Base-by-base conservation (phyloP, 37 sponge, comb jelly and placozoan genomes). In the Crambe crambe region DNA sequence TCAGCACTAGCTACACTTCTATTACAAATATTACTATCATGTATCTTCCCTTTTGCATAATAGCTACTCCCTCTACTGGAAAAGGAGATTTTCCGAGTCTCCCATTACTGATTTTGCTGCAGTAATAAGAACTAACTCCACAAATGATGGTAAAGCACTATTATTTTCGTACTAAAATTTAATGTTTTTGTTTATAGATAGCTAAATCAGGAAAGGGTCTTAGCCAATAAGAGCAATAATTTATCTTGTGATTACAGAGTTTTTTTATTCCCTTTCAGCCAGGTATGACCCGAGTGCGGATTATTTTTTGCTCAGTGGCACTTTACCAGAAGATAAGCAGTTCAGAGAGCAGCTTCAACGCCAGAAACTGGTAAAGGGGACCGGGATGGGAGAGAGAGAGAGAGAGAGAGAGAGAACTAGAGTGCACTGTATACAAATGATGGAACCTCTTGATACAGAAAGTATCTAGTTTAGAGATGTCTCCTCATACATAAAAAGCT, bases 21-120 rank as follows among this genome's bases (percentile, higher is more conserved):
- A 60, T 26, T 4, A 6, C 23, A 60, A 21, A 60, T 25, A 21
- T 25, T 22, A n/a, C 61, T 60, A 22, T 60, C 26, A n/a, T n/a
- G n/a, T n/a, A n/a, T n/a, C n/a, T n/a, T n/a, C 4, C 23, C 17
- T 21, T 60, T 60, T 6, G 17, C 17, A 60, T 37, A 60, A 18
- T 65, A 85, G 82, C 35, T 85, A 85, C 59, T 78, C 78, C 1
- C 35, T 73, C 25, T 90, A 84, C 58, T 93, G 93, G 93, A 75
- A 66, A 42, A 47, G 12, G 59, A 68, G 89, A 38, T 56, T 93
- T 6, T 29, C 72, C 17, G 54, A 41, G 4, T 56, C 35, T n/a
- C 70, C 69, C 10, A 40, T 85, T 18, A 81, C 81, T 20, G 71
- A 78, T 1, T 82, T 89, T 25, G 51, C 54, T 21, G 72, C 85